Base-by-base conservation (phyloP, 2,888 invertebrate genomes). In the Acleris sparsana region DNA sequence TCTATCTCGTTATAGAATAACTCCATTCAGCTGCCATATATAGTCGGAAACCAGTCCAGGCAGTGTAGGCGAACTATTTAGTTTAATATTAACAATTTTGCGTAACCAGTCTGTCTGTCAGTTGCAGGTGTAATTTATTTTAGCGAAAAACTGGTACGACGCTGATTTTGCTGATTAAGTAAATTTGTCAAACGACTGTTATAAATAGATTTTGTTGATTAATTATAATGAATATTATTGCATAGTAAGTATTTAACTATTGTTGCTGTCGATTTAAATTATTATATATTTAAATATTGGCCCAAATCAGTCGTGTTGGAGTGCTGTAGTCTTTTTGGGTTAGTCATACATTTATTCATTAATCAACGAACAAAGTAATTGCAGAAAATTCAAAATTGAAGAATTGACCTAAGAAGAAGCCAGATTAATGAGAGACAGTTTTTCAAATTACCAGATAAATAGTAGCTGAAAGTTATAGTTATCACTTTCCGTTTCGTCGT, bases 1-100 rank as follows among this genome's bases (percentile, higher is more conserved):
- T 39, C 39, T 39, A 39, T 13, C 13, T 33, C 33, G 33, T 33
- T 33, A 39, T 39, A 13, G 39, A 39, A 39, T 46, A 25, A 59
- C 53, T 22, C 51, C 51, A 60, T 13, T 29, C 58, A 22, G 16
- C 44, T 49, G 39, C 59, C 51, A 13, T 55, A 53, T 29, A 17
- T n/a, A 48, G 55, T 29, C 0, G n/a, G n/a, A 18, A 53, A 59
- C 64, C 49, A 46, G 61, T 56, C 18, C 46, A 18, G 61, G 51
- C 13, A 5, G 61, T 46, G 66, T 66, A 61, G 66, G 66, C 57
- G 56, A 46, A 25, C 57, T 65, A 65, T 65, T 62, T 66, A 60
- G 67, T 60, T 60, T 63, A 65, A 65, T 68, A 62, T 64, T 33
- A 62, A 59, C 59, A 55, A 60, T 66, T 64, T 66, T 66, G 61